Conservation (phyloP, 2,888 invertebrate species). For the Hypena proboscidalis region DNA sequence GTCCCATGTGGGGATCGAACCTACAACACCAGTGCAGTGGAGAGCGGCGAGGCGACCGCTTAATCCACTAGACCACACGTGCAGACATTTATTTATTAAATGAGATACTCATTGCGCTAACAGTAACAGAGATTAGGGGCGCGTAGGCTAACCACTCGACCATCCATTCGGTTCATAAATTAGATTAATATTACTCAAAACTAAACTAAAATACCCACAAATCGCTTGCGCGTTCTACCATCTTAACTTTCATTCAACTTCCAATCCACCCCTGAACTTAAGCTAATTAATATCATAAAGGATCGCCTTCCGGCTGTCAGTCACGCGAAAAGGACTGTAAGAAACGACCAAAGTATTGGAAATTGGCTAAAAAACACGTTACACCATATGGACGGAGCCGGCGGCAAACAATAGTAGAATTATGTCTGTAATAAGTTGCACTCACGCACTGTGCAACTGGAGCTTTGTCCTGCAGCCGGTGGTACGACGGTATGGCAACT, state of each 20-base stretch:
- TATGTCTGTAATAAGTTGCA: constrained; percentile 80
- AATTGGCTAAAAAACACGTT: constrained; percentile 78
- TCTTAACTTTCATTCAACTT: constrained; percentile 40
- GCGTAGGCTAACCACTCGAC: too few species aligned
- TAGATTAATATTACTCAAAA: too few species aligned
- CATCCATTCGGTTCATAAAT: too few species aligned
- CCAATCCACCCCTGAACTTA: constrained; percentile 43
- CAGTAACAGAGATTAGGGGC: too few species aligned
- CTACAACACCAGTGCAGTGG: too few species aligned
- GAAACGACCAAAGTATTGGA: constrained; percentile 59
- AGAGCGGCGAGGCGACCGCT: too few species aligned
- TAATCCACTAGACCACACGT: too few species aligned
- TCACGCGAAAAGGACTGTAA: constrained; percentile 72
- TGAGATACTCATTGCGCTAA: too few species aligned
- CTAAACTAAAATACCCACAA: constrained; percentile 11
- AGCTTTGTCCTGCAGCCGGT: constrained; percentile 47
- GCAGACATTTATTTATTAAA: too few species aligned
- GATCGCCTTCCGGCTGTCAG: constrained; percentile 64
- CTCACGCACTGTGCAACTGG: constrained; percentile 79
- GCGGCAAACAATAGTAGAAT: constrained; percentile 82
- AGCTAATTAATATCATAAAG: constrained; percentile 66
- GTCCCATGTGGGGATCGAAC: too few species aligned
- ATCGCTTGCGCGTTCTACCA: too few species aligned
- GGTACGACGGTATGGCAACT: constrained; percentile 24
- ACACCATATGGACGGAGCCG: constrained; percentile 81